A percentile compares a stretch with the other conserved stretches of the same genome.
Evolutionary conservation across 2,888 invertebrate genomes (phyloP).

Genomic region (Hemistola chrysoprasaria): DNA sequence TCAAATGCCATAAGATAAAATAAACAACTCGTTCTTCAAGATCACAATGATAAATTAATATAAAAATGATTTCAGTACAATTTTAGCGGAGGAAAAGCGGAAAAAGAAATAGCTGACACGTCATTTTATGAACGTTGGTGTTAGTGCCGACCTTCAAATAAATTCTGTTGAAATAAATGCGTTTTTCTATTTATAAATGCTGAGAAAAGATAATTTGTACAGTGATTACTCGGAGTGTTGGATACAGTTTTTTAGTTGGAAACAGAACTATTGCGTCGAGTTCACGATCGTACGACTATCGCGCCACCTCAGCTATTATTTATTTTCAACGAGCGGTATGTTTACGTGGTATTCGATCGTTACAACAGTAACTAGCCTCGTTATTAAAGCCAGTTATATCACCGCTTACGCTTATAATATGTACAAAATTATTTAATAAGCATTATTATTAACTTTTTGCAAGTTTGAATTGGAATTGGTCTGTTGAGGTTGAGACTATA

Average conservation of each 20-base stretch:
- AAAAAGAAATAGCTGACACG: conserved; percentile 3
- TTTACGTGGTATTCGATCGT: conserved; percentile 22
- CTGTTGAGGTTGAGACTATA: no score
- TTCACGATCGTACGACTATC: conserved; percentile 60
- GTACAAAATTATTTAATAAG: conserved; percentile 21
- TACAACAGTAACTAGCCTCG: conserved; percentile 21
- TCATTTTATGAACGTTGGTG: conserved; percentile 5
- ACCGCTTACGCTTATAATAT: conserved; percentile 19
- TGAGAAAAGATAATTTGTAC: conserved; percentile 7
- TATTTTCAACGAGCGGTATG: conserved; percentile 27
- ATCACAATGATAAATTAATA: background rate
- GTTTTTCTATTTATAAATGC: conserved; percentile 12
- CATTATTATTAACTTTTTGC: conserved; percentile 12
- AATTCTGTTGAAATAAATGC: conserved; percentile 11
- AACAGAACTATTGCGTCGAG: conserved; percentile 34
- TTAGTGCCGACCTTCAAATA: conserved; percentile 14
- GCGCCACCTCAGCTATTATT: conserved; percentile 50
- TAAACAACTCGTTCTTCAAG: background rate
- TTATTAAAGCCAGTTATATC: conserved; percentile 26
- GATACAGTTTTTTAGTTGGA: conserved; percentile 36
- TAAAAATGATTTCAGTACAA: background rate
- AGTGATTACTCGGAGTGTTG: conserved; percentile 30
- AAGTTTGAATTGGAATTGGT: no score
- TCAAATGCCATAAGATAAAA: background rate
- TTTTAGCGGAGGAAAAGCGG: background rate